Evolutionary conservation across 2,888 invertebrate genomes (phyloP), one percentile per base, ranked within the genome.

Genomic region (Enchytraeus crypticus): DNA sequence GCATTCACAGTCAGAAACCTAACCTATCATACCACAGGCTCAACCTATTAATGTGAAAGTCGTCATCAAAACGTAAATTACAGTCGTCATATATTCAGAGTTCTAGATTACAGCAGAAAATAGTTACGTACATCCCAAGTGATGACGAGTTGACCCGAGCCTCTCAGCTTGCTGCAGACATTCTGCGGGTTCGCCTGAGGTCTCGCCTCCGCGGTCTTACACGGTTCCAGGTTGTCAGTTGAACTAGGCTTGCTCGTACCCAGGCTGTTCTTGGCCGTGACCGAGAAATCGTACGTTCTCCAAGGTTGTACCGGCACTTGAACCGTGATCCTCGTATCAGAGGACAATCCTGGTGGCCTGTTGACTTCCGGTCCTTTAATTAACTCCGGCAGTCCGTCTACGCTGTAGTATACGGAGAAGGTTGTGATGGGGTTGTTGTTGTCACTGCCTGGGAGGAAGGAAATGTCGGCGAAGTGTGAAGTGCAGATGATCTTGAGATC

Each of bases 241-340:
- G n/a, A n/a, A n/a, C 93, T 93, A 0, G 93, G 90, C 21, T 84
- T 76, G 0, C 95, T 92, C 3, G 93, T 96, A 8, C 97, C 97
- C 71, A 96, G 90, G 81, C 90, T 89, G 80, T 98, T 98, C 79
- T 86, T 85, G 0, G 97, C 97, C 53, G 89, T 84, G 38, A 93
- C 33, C 45, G 51, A 55, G 57, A 61, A 61, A 1, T 56, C 43
- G 45, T 57, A 98, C 81, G 95, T 93, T 14, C 92, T 88, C 90
- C 90, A 95, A 0, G 96, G 93, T 55, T 87, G 87, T 11, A 51
- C 53, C 0, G 53, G 53, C 1, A 33, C 32, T 8, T n/a, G 8
- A 0, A 51, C 30, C 53, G 30, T 21, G 1, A 33, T 8, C 14
- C 18, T 14, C 30, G 14, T 33, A 18, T 51, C 53, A 2, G 32